Evolutionary conservation across 2,888 invertebrate genomes (phyloP), one percentile per base, ranked within the genome.

Genomic region (Theretra japonica): DNA sequence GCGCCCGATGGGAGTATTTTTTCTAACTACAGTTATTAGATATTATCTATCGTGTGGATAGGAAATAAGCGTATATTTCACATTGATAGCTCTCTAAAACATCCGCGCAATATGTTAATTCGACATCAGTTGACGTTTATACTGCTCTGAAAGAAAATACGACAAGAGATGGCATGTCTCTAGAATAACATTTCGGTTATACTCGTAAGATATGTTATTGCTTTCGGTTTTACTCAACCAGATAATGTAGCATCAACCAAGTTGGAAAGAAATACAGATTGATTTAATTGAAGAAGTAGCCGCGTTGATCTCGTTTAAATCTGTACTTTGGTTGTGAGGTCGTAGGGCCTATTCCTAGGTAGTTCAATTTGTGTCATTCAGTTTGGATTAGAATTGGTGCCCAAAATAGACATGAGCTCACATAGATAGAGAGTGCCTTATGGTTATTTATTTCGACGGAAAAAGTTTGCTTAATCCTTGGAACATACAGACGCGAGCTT

Each of bases 101-200:
- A 17, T 65, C 17, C 48, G 23, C 41, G 23, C 17, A 65, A 23
- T 65, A 65, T 65, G 65, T 41, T 48, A 65, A 65, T 65, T 65
- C 41, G 48, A 23, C 17, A 41, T 62, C n/a, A 48, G 41, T 65
- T 2, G 23, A 41, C 23, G 65, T 65, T 65, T 65, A 23, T 65
- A 48, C 65, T 23, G 65, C 48, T 48, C 41, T 48, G 48, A 65
- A 65, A 65, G 65, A 65, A 65, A 65, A 75, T 75, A 80, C 75
- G 79, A 6, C n/a, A 53, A 53, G 53, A 53, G 53, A 53, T 53
- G 53, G 53, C 77, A 81, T 76, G 77, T 73, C 65, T 65, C 17
- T 23, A 15, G 65, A 48, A 48, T 21, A 23, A 15, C 48, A 62
- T 41, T 65, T 65, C 17, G 41, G 23, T 19, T 30, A n/a, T n/a